phyloP scores from a whole-genome alignment of 2,113 vertebrate genomes.

The Hystrix cristata region DNA sequence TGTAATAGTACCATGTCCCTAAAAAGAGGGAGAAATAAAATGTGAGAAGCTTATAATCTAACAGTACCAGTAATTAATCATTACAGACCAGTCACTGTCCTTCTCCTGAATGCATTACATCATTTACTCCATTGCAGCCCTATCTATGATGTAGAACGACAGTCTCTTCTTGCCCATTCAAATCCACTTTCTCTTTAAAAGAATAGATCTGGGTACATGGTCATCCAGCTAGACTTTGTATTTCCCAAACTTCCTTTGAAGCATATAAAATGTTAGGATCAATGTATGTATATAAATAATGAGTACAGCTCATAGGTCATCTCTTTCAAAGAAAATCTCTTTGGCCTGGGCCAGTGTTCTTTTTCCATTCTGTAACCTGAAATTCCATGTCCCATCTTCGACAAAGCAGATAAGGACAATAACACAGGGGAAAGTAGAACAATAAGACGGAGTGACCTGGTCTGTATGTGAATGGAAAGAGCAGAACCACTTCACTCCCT shows the following conservation, averaged over 20 bases:
- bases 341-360: background rate
- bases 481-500: background rate
- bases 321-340: background rate
- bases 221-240: background rate
- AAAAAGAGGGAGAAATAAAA: background rate
- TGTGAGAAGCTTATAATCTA: background rate
- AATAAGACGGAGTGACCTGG: background rate
- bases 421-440: background rate
- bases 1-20: background rate
- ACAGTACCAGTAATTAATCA: background rate
- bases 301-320: background rate
- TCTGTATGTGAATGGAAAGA: background rate
- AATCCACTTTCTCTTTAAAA: background rate
- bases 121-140: background rate
- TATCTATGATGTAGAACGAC: background rate
- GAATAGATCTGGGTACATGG: background rate
- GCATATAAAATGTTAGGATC: background rate
- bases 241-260: conserved; percentile 7
- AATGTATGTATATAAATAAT: background rate
- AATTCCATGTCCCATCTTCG: background rate
- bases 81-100: background rate
- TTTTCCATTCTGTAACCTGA: background rate
- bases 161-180: background rate
- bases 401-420: background rate
- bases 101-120: background rate